Percentiles rank a stretch among this genome's conserved stretches.
phyloP scores from a whole-genome alignment of 2,113 vertebrate genomes.

The Gulo gulo region DNA sequence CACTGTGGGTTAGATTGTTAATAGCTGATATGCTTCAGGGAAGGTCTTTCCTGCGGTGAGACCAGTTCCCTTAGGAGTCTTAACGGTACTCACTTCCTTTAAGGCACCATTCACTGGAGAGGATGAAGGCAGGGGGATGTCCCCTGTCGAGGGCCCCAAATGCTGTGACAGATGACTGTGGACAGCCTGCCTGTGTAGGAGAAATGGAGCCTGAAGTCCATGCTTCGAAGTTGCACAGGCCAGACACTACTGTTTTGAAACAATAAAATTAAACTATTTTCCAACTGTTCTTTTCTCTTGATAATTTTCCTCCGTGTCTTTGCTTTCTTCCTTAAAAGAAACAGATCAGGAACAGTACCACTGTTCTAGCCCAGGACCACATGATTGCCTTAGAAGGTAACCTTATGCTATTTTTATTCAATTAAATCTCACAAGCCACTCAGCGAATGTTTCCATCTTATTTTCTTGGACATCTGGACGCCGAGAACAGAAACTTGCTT shows the following conservation, averaged over 20 bases:
- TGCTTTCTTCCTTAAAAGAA: background rate
- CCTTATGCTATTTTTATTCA: constrained; percentile 46
- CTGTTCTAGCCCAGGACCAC: background rate
- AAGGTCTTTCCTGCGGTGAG: background rate
- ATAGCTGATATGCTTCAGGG: background rate
- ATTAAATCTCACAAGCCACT: constrained; percentile 30
- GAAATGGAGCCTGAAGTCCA: background rate
- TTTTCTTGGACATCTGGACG: constrained; percentile 14
- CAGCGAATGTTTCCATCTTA: background rate
- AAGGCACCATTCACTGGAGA: background rate
- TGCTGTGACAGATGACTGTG: background rate
- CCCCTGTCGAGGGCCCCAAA: background rate
- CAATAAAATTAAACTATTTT: background rate
- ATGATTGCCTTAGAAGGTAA: constrained; percentile 39
- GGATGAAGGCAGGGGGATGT: background rate
- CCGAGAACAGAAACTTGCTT: background rate
- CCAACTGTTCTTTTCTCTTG: background rate
- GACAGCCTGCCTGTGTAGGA: background rate
- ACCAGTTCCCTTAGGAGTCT: background rate
- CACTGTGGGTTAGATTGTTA: background rate
- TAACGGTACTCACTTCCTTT: background rate
- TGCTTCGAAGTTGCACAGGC: no score
- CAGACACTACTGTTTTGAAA: background rate
- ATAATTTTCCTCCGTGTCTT: background rate
- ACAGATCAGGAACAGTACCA: background rate